Conservation (phyloP, 2,113 vertebrate genomes). For the Chrysochloris asiatica region DNA sequence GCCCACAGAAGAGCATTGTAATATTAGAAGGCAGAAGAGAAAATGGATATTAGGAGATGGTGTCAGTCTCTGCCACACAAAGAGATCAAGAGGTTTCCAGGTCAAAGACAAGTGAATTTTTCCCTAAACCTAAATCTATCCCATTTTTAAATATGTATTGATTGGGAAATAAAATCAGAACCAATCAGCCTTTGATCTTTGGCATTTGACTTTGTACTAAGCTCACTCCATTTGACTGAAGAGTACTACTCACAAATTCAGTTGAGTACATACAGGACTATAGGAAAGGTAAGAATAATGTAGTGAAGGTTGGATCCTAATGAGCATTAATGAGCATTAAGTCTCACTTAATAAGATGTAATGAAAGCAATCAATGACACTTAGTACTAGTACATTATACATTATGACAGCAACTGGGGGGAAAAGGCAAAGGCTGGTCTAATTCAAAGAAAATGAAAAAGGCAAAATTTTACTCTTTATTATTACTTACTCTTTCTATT, state of each 20-base stretch:
- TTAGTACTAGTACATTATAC: constrained; percentile 38
- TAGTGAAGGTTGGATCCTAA: not conserved
- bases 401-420: constrained; percentile 2
- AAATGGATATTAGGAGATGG: not conserved
- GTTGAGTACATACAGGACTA: not conserved
- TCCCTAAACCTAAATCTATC: not conserved
- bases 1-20: not conserved
- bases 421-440: not conserved
- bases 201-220: constrained; percentile 44
- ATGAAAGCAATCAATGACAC: constrained; percentile 50
- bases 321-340: constrained; percentile 35
- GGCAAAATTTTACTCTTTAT: not conserved
- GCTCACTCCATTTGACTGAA: not conserved
- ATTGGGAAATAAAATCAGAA: constrained; percentile 6
- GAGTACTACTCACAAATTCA: not conserved
- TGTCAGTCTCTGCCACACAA: not conserved
- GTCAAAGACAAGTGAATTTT: not conserved
- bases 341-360: constrained; percentile 40
- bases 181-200: constrained; percentile 24
- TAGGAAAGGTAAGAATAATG: constrained; percentile 37
- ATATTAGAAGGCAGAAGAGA: not conserved
- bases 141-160: constrained; percentile 1
- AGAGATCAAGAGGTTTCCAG: not conserved
- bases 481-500: not conserved
- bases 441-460: not conserved